Conservation (phyloP, 2,797 vertebrate species). For the Pangasius sanitwongsei region DNA sequence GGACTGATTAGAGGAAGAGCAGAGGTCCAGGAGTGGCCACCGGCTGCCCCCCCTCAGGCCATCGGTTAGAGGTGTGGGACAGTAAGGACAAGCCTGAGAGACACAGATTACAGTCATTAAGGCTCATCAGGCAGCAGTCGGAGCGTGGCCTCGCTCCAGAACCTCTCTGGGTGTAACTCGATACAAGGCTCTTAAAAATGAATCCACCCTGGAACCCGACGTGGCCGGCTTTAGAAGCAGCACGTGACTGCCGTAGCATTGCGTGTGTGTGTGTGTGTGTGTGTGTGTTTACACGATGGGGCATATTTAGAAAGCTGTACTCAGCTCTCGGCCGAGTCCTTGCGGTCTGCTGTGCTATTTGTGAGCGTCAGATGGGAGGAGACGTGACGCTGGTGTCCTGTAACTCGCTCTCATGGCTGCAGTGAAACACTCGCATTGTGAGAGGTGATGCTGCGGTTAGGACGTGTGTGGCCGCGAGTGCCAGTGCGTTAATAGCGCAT, state of each 20-base stretch:
- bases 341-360: slow-evolving; percentile 53
- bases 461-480: slow-evolving; percentile 14
- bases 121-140: slow-evolving; percentile 36
- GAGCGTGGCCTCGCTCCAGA: slow-evolving; percentile 50
- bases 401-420: slow-evolving; percentile 30
- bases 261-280: slow-evolving; percentile 19
- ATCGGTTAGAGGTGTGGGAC: slow-evolving; percentile 15
- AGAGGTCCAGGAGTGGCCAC: background rate
- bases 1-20: slow-evolving; percentile 31
- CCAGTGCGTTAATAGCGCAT: slow-evolving; percentile 10
- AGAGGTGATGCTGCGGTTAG: slow-evolving; percentile 41
- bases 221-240: slow-evolving; percentile 51
- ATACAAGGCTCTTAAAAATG: slow-evolving; percentile 45
- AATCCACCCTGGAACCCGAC: slow-evolving; percentile 45
- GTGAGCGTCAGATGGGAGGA: slow-evolving; percentile 29
- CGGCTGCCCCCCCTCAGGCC: background rate
- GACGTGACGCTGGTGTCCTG: slow-evolving; percentile 38
- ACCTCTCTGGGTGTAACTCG: slow-evolving; percentile 48
- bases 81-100: slow-evolving; percentile 34
- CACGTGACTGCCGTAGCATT: slow-evolving; percentile 33
- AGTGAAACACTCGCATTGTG: slow-evolving; percentile 39
- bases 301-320: slow-evolving; percentile 50
- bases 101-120: slow-evolving; percentile 55
- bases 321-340: slow-evolving; percentile 25
- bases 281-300: slow-evolving; percentile 16